phyloP scores from a whole-genome alignment of 2,797 vertebrate genomes.

The Ceryle rudis region DNA sequence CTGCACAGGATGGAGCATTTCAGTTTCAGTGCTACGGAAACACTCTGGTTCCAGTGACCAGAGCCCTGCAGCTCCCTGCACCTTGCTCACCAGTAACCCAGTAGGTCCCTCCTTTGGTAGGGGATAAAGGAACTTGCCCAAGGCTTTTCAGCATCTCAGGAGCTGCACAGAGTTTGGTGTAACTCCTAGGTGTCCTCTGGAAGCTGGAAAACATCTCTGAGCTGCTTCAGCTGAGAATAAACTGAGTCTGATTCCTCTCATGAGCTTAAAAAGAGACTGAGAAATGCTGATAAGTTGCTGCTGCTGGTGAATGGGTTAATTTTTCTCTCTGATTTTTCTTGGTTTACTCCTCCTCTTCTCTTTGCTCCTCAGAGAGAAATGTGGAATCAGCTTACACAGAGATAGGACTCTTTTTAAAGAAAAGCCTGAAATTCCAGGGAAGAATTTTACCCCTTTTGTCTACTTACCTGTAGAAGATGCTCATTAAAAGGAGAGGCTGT shows the following conservation, averaged over 20 bases:
- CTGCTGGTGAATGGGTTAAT: neutral
- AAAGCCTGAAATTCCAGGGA: neutral
- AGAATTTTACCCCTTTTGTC: neutral
- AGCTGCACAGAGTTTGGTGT: neutral
- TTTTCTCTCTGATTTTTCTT: neutral
- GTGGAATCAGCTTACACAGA: neutral
- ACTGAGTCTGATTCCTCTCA: neutral
- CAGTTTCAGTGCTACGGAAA: neutral
- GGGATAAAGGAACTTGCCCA: neutral
- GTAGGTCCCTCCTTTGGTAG: neutral
- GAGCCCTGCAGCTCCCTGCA: neutral
- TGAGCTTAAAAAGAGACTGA: neutral
- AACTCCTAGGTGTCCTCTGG: neutral
- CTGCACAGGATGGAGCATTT: accelerated
- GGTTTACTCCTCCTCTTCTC: neutral
- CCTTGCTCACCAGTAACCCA: neutral
- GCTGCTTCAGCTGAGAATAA: neutral
- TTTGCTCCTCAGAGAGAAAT: neutral
- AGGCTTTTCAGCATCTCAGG: neutral
- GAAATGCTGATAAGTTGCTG: neutral
- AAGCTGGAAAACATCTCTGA: neutral
- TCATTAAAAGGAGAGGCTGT: neutral
- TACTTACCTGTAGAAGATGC: neutral
- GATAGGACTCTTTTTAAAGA: neutral
- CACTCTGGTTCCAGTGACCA: neutral